Evolutionary conservation across 2,888 invertebrate genomes (phyloP).

Genomic region (Aethes cnicana): DNA sequence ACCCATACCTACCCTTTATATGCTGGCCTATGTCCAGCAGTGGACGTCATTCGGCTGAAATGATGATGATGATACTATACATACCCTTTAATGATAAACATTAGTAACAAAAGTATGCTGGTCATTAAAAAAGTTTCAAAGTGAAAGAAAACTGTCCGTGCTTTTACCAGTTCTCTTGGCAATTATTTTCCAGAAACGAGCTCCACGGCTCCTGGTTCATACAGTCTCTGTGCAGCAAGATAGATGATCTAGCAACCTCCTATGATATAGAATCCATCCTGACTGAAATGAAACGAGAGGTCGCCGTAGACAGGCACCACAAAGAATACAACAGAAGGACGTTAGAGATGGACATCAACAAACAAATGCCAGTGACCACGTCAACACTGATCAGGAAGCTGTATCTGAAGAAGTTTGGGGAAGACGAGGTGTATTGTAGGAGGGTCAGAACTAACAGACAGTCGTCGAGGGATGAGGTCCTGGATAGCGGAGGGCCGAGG

Average conservation of each 20-base stretch:
- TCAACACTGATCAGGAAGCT: constrained; percentile 23
- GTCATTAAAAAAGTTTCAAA: too few species aligned
- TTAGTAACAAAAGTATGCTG: too few species aligned
- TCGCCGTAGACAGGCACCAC: constrained; percentile 54
- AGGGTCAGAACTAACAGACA: constrained; percentile 38
- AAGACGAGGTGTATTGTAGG: constrained; percentile 39
- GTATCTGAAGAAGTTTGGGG: constrained; percentile 22
- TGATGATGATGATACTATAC: too few species aligned
- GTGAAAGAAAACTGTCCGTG: too few species aligned
- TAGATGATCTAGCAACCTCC: constrained; percentile 45
- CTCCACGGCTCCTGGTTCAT: constrained; percentile 67
- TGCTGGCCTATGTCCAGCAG: too few species aligned
- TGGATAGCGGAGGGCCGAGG: constrained; percentile 36
- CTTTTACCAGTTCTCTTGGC: not conserved
- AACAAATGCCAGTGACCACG: constrained; percentile 28
- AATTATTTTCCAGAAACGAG: constrained; percentile 44
- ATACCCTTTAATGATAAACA: too few species aligned
- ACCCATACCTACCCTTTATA: too few species aligned
- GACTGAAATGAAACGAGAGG: constrained; percentile 59
- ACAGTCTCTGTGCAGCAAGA: constrained; percentile 61
- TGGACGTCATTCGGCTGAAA: too few species aligned
- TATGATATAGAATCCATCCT: constrained; percentile 62
- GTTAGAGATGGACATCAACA: constrained; percentile 6
- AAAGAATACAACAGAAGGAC: constrained; percentile 30
- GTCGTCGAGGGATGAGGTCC: constrained; percentile 38